Conservation (phyloP, 1,140 invertebrate species). For the Anastrepha obliqua region DNA sequence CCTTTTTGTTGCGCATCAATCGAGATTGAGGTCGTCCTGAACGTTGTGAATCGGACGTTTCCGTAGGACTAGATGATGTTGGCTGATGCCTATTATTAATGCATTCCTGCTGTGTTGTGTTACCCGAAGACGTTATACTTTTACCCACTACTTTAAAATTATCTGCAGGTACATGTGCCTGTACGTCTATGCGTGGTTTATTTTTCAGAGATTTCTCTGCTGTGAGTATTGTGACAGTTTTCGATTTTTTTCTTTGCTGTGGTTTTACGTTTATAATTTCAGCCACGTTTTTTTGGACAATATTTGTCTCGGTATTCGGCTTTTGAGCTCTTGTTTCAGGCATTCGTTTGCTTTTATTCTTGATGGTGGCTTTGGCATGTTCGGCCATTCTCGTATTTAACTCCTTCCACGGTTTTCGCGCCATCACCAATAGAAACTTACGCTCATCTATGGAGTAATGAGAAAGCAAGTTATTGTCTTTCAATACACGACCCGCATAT, state of each 20-base stretch:
- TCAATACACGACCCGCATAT: conserved; percentile 67
- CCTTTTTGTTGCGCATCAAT: not conserved
- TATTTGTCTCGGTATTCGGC: not conserved
- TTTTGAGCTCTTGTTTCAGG: not conserved
- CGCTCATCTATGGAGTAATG: conserved; percentile 63
- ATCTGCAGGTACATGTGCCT: not conserved
- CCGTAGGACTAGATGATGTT: not conserved
- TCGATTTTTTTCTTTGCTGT: not conserved
- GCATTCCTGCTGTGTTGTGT: not conserved
- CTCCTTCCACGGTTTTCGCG: conserved; percentile 37
- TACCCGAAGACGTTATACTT: not conserved
- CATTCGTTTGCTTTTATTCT: not conserved
- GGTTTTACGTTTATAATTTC: not conserved
- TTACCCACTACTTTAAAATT: not conserved
- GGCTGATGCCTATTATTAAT: not conserved
- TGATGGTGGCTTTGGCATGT: conserved; percentile 12
- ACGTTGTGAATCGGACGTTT: not conserved
- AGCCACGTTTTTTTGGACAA: no score
- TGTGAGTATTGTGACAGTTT: not conserved
- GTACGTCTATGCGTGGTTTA: not conserved
- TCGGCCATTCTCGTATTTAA: conserved; percentile 13
- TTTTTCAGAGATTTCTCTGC: not conserved
- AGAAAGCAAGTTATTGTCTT: conserved; percentile 61
- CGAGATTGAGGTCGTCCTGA: no score
- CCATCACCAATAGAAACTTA: conserved; percentile 67